Percentiles rank a stretch among this genome's conserved stretches.
Evolutionary conservation across 2,797 vertebrate genomes (phyloP).

Genomic region (Lophius americanus): DNA sequence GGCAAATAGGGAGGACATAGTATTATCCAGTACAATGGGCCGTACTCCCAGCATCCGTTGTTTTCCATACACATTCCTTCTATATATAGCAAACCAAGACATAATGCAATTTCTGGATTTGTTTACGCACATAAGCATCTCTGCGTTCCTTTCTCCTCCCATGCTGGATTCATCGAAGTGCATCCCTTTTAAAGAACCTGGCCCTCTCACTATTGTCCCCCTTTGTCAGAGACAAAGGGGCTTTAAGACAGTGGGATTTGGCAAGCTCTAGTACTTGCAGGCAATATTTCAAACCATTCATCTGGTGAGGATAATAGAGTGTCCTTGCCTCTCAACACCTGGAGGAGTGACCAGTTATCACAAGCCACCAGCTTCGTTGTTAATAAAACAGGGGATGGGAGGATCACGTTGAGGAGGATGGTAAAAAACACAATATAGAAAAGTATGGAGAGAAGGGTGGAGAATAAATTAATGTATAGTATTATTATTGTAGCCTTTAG

Average conservation of each 20-base stretch:
- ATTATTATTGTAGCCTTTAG: conserved; percentile 55
- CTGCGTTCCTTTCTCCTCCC: conserved; percentile 20
- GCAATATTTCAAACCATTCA: conserved; percentile 84
- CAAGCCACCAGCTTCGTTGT: conserved; percentile 81
- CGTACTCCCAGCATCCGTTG: too few relatives aligned
- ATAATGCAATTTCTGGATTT: conserved; percentile 31
- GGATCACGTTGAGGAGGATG: conserved; percentile 49
- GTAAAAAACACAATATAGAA: conserved; percentile 36
- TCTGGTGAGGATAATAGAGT: conserved; percentile 84
- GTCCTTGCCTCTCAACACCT: conserved; percentile 82
- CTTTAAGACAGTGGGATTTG: conserved; percentile 82
- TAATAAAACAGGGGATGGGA: conserved; percentile 77
- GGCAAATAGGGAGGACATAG: too few relatives aligned
- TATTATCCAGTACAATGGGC: too few relatives aligned
- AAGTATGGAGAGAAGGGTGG: background rate
- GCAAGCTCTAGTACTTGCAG: conserved; percentile 81
- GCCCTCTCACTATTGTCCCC: conserved; percentile 74
- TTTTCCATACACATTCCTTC: too few relatives aligned
- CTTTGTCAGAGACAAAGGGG: conserved; percentile 81
- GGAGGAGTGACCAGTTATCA: conserved; percentile 86
- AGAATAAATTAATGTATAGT: conserved; percentile 47
- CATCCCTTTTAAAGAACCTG: conserved; percentile 65
- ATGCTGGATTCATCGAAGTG: conserved; percentile 54
- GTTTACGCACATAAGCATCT: conserved; percentile 29
- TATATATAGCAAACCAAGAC: conserved; percentile 12